Evolutionary conservation across 2,113 vertebrate genomes (phyloP).

Genomic region (Fulmarus glacialis): DNA sequence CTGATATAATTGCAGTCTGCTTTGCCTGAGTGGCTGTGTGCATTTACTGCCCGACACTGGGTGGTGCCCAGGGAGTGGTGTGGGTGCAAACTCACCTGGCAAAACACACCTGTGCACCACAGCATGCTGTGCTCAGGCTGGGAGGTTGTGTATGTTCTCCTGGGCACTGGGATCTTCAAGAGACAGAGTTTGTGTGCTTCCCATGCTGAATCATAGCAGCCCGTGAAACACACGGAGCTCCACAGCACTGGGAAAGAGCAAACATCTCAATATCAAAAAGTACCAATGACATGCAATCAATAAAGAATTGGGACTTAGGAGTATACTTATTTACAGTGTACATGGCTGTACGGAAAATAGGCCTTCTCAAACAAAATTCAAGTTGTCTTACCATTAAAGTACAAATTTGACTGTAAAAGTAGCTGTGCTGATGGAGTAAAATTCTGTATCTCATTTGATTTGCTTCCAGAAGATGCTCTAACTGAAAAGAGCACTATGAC

Average conservation of each 20-base stretch:
- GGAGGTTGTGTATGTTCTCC: neutral
- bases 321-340: neutral
- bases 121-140: rapidly evolving
- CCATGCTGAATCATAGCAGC: neutral
- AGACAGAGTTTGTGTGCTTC: neutral
- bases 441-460: conserved; percentile 4
- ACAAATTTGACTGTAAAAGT: neutral
- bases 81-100: neutral
- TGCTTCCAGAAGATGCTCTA: conserved; percentile 18
- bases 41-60: rapidly evolving
- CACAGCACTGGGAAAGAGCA: neutral
- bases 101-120: neutral
- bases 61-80: neutral
- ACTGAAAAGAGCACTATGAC: neutral
- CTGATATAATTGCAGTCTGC: neutral
- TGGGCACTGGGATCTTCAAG: neutral
- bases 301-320: neutral
- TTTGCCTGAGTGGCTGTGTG: neutral
- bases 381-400: neutral
- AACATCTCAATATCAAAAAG: neutral
- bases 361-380: neutral
- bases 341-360: neutral
- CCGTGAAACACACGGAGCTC: neutral
- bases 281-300: neutral
- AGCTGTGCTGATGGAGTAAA: neutral